These are phyloP conservation scores for Alentia gelatinosa DNA, from an alignment of 2,888 invertebrate species.

Conservation along the genomic window DNA sequence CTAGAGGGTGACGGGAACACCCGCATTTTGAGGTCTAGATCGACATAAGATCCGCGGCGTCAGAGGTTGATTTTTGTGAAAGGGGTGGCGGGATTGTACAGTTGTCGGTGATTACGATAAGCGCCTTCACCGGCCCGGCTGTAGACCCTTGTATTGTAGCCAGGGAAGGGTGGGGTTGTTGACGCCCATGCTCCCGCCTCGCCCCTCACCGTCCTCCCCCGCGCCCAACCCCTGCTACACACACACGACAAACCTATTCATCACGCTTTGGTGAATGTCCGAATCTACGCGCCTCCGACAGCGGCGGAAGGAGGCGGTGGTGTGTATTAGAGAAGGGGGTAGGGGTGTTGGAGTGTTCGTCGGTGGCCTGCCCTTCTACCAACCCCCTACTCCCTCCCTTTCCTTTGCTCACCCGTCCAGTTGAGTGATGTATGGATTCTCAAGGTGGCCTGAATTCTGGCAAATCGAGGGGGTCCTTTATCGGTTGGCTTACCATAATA, in stretches of 20 bases:
- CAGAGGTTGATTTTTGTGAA: too few relatives aligned
- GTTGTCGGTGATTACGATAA: not conserved
- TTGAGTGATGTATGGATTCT: not conserved
- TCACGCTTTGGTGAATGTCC: not conserved
- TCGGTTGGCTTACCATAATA: not conserved
- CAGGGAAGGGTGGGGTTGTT: not conserved
- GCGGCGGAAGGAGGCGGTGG: not conserved
- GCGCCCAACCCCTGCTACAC: too few relatives aligned
- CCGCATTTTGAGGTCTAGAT: not conserved
- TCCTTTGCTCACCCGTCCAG: not conserved
- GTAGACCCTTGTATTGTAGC: not conserved
- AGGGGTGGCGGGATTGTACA: not conserved
- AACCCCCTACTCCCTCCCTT: too few relatives aligned
- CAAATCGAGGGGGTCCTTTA: not conserved
- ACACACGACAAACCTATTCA: not conserved
- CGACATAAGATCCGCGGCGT: too few relatives aligned
- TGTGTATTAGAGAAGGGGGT: not conserved
- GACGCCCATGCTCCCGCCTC: too few relatives aligned
- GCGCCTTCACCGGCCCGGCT: not conserved
- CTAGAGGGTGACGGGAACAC: not conserved
- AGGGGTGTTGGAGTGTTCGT: not conserved
- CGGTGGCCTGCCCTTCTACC: too few relatives aligned
- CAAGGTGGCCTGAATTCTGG: not conserved
- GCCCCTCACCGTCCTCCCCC: too few relatives aligned
- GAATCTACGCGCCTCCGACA: not conserved